These are phyloP conservation scores for Excalfactoria chinensis DNA, from an alignment of 2,113 vertebrate genomes.

Conservation along the genomic window DNA sequence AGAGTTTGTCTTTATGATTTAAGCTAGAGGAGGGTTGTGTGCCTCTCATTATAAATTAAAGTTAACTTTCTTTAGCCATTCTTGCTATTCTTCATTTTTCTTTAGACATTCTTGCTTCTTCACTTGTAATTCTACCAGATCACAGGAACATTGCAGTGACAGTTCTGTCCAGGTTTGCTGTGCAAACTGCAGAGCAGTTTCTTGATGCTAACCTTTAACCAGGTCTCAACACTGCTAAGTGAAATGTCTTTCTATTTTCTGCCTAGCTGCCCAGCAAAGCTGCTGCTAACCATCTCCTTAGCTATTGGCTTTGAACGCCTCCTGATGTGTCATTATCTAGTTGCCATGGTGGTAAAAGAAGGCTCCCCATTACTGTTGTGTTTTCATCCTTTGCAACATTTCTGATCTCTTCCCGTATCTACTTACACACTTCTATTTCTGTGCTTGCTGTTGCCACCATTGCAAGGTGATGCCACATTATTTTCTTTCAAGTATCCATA, in stretches of 20 bases:
- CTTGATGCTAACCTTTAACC: neutral
- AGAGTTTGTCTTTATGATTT: neutral
- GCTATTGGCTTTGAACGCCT: neutral
- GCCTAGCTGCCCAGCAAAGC: neutral
- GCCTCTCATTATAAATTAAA: neutral
- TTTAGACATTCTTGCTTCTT: neutral
- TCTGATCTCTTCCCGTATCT: conserved; percentile 4
- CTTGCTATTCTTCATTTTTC: neutral
- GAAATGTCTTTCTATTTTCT: neutral
- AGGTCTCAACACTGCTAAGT: neutral
- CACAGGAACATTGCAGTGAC: neutral
- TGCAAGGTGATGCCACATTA: neutral
- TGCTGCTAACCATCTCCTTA: neutral
- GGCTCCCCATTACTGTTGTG: conserved; percentile 13
- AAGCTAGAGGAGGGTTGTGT: neutral
- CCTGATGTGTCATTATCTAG: neutral
- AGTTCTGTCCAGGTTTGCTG: neutral
- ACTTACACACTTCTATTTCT: conserved; percentile 16
- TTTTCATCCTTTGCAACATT: conserved; percentile 12
- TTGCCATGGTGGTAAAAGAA: conserved; percentile 28
- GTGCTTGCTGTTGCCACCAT: neutral
- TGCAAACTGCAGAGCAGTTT: neutral
- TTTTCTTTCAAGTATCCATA: neutral
- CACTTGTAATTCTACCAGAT: neutral
- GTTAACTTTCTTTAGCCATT: neutral